Base-by-base conservation (phyloP, 2,888 invertebrate species). In the Stegophylla sp. region DNA sequence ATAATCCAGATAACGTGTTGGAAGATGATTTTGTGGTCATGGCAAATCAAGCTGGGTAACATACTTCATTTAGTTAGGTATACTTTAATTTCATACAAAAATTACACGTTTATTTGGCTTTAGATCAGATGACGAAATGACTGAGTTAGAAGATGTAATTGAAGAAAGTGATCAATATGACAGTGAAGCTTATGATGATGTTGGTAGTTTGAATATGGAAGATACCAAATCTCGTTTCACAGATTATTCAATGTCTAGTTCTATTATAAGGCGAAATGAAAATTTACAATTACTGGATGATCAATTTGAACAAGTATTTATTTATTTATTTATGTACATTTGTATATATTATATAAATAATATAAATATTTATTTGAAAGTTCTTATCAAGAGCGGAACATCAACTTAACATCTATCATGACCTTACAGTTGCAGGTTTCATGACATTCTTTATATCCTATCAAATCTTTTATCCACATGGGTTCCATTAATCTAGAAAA, bases 171-270 rank as follows among this genome's bases (percentile, higher is more conserved):
- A 87, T 13, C 83, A 87, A 12, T 86, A 87, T 0, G 86, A 87
- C 23, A 84, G 85, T 61, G 84, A 87, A 83, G 87, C 86, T 81
- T 83, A 84, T 72, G 89, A 89, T 85, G 88, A 88, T 84, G 85
- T 88, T 17, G 85, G 69, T 41, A 83, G 84, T 63, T 89, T 89
- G 83, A 82, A 81, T 26, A 76, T 76, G 20, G 93, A 93, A 84
- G 95, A 96, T 86, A 93, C 93, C 0, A 94, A 92, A 86, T 94
- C 96, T 0, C 89, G 93, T 12, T 97, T 97, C 87, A 96, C 97
- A 0, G 93, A 94, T 84, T 97, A 97, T 87, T 97, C 97, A 0
- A 93, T 97, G 92, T 92, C 93, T 0, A 96, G 96, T 43, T 96
- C 96, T 84, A 93, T 96, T 1, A 93, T 97, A 34, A 88, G 90